Base-by-base conservation (phyloP, 1,140 invertebrate species). In the Agrilus planipennis region DNA sequence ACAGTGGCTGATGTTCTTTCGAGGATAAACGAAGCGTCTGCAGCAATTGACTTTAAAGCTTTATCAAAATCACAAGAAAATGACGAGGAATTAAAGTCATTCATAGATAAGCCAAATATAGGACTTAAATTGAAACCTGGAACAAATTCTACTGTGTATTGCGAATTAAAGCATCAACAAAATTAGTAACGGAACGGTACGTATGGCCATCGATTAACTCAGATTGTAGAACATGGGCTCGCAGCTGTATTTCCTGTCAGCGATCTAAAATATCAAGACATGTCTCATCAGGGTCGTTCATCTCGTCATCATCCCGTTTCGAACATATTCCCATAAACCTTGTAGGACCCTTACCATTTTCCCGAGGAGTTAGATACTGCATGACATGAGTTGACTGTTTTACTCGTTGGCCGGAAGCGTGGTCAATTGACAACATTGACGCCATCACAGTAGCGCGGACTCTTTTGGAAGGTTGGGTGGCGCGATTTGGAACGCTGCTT, bases 141-240 rank as follows among this genome's bases (percentile, higher is more conserved):
- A n/a, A n/a, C n/a, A n/a, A n/a, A n/a, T n/a, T n/a, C n/a, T n/a
- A n/a, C n/a, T n/a, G n/a, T n/a, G n/a, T n/a, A n/a, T n/a, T n/a
- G 9, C 57, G 58, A 14, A 20, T 7, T 1, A 43, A 44, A 41
- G 54, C 55, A 31, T 57, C 62, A 9, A 38, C 39, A 6, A 55
- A 57, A 42, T 40, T 66, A 18, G 52, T 69, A 0, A 38, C 51
- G n/a, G 20, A 61, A 38, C 35, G 56, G 39, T 69, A 52, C 40
- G 59, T 69, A 10, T 69, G 67, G 67, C 66, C 64, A 15, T 11
- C 41, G 3, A 51, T 63, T 17, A 53, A 52, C 4, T 50, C 50
- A 34, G 54, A 65, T 37, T 52, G 50, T 31, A 42, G 42, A 22
- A 35, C 46, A 7, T 62, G 53, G 54, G 42, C 53, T 9, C 39